A percentile compares a stretch with the other conserved stretches of the same genome.
These are phyloP conservation scores for Thelaira solivaga DNA, from an alignment of 2,888 invertebrate genomes.

Conservation along the genomic window DNA sequence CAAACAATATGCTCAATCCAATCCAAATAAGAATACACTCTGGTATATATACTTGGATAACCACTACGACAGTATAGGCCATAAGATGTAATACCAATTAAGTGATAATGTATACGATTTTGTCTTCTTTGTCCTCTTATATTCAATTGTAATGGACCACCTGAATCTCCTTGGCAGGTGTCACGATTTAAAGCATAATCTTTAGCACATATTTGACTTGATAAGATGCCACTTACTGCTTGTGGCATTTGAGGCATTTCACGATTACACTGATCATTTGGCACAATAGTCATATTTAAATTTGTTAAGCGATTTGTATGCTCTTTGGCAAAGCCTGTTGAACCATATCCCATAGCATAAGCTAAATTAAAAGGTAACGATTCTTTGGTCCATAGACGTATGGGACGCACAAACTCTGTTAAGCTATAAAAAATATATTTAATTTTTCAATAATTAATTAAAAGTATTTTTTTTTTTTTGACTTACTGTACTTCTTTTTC, in stretches of 20 bases:
- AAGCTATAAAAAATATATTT: constrained; percentile 63
- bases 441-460: background rate
- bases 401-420: constrained; percentile 78
- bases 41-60: constrained; percentile 74
- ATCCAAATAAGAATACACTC: constrained; percentile 71
- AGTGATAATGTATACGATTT: constrained; percentile 68
- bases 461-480: background rate
- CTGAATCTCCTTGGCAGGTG: constrained; percentile 76
- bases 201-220: constrained; percentile 73
- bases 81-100: constrained; percentile 75
- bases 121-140: constrained; percentile 66
- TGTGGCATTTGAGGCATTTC: constrained; percentile 68
- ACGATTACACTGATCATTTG: constrained; percentile 70
- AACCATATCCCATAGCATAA: constrained; percentile 82
- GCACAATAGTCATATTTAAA: constrained; percentile 71
- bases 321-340: constrained; percentile 76
- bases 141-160: constrained; percentile 74
- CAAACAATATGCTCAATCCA: constrained; percentile 74
- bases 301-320: constrained; percentile 73
- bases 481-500: constrained; percentile 68
- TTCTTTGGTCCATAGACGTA: constrained; percentile 79
- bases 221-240: constrained; percentile 69
- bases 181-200: constrained; percentile 71
- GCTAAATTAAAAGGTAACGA: constrained; percentile 74
- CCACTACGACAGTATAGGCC: constrained; percentile 72